Base-by-base conservation (phyloP, 2,888 invertebrate genomes). In the Nezara viridula region DNA sequence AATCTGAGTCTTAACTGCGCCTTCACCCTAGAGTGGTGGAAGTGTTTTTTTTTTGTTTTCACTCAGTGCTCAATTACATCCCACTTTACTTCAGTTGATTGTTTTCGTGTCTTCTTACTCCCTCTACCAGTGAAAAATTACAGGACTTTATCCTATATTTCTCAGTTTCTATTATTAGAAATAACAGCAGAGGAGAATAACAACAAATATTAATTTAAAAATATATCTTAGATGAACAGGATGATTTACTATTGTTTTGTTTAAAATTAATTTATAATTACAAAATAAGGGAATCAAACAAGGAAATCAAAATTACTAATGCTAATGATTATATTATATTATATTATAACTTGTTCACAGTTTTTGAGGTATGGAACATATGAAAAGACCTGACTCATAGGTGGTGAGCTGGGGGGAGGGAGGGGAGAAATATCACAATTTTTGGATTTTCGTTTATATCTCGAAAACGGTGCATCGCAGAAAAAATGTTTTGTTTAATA, bases 51-150 rank as follows among this genome's bases (percentile, higher is more conserved):
- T 60, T 37, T 73, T 66, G 1, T 73, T 37, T 37, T 55, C 21
- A 37, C 19, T 73, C 66, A 7, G 32, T 73, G 37, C 66, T 73
- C 66, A 37, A 73, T 73, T 73, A 37, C 66, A 37, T 2, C 66
- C 66, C 66, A 73, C 32, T 73, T 73, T 73, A 73, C 66, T 73
- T 37, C 66, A 37, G 19, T 73, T 73, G 66, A 73, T 73, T 73
- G 66, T 73, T 73, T 73, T 73, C 19, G 66, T 37, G 66, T 73
- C 66, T 73, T 32, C 32, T 60, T 60, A n/a, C 27, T 7, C 32
- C 66, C 37, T 9, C 66, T 73, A 37, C 66, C 66, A 37, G 14
- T 73, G 37, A 37, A 37, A 73, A 37, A 73, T 73, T 73, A 73
- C 19, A 19, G 19, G 32, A 73, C 12, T 37, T 73, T 37, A 19